Percentiles rank a stretch among this genome's conserved stretches.
Evolutionary conservation across 2,797 vertebrate genomes (phyloP).

Genomic region (Ctenopoma multispine): DNA sequence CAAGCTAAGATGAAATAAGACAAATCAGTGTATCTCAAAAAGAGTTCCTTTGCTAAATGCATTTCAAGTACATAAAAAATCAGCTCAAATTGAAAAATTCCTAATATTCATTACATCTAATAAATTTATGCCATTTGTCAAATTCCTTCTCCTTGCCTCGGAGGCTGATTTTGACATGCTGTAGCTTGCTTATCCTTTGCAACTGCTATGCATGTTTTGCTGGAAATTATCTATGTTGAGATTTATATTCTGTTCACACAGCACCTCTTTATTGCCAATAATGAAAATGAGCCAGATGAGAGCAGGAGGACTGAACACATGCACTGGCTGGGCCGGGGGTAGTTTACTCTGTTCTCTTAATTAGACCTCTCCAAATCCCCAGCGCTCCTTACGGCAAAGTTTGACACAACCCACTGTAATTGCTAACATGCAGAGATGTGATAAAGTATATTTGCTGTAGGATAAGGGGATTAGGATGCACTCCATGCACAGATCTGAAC

Average conservation of each 20-base stretch:
- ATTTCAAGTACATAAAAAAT: neutral
- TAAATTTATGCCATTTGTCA: neutral
- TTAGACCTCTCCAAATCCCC: constrained; percentile 78
- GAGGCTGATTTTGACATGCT: constrained; percentile 6
- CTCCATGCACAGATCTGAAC: constrained; percentile 54
- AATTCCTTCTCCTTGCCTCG: constrained; percentile 16
- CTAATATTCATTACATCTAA: constrained; percentile 21
- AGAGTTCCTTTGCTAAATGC: neutral
- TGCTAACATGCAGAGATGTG: constrained; percentile 71
- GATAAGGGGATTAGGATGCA: constrained; percentile 70
- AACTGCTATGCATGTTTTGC: constrained; percentile 36
- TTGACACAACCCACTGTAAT: constrained; percentile 73
- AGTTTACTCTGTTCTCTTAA: constrained; percentile 79
- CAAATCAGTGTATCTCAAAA: neutral
- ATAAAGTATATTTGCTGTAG: constrained; percentile 72
- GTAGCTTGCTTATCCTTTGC: constrained; percentile 1
- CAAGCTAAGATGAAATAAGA: no score
- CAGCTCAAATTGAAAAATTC: neutral
- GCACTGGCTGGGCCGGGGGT: constrained; percentile 55
- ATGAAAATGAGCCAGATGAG: constrained; percentile 57
- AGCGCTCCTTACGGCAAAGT: constrained; percentile 65
- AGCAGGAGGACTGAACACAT: constrained; percentile 29
- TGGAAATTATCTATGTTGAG: constrained; percentile 5
- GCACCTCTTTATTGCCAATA: constrained; percentile 46
- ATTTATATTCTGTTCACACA: constrained; percentile 55